Percentiles rank a stretch among this genome's conserved stretches.
Conservation (phyloP, 2,888 invertebrate genomes). For the Cordilura impudica region DNA sequence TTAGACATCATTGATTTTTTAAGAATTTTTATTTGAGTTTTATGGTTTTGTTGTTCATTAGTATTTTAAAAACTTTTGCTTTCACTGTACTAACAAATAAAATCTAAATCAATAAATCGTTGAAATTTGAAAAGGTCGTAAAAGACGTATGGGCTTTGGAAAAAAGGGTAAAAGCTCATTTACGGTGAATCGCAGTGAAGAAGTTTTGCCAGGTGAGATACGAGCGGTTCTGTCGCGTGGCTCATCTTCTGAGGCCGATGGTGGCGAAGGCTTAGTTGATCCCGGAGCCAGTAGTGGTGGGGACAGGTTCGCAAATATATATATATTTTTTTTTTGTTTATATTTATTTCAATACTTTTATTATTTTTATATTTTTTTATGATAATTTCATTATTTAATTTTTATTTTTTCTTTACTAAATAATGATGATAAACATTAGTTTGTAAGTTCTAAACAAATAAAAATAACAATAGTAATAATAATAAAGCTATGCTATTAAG, state of each 20-base stretch:
- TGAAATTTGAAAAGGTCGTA: conserved; percentile 84
- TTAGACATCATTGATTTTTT: conserved; percentile 38
- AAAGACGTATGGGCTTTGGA: conserved; percentile 96
- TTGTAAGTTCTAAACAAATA: conserved; percentile 31
- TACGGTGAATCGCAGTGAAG: conserved; percentile 98
- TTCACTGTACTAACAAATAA: conserved; percentile 51
- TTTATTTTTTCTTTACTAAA: conserved; percentile 60
- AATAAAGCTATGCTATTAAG: conserved; percentile 39
- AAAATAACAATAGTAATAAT: neutral
- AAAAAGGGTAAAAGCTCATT: conserved; percentile 96
- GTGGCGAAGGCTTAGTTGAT: conserved; percentile 88
- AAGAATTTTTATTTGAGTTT: conserved; percentile 18
- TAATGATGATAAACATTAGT: conserved; percentile 66
- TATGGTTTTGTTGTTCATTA: conserved; percentile 21
- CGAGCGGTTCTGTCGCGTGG: conserved; percentile 84
- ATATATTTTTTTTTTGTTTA: conserved; percentile 52
- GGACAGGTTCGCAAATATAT: conserved; percentile 84
- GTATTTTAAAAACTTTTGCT: conserved; percentile 34
- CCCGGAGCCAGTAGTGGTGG: conserved; percentile 78
- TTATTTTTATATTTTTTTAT: conserved; percentile 55
- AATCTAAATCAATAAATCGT: conserved; percentile 57
- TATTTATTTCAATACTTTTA: conserved; percentile 49
- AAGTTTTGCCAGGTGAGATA: conserved; percentile 92
- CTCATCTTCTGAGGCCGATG: conserved; percentile 96
- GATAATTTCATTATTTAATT: conserved; percentile 54